A percentile compares a stretch with the other conserved stretches of the same genome.
phyloP scores from a whole-genome alignment of 2,113 vertebrate genomes.

The Neopipo cinnamomea region DNA sequence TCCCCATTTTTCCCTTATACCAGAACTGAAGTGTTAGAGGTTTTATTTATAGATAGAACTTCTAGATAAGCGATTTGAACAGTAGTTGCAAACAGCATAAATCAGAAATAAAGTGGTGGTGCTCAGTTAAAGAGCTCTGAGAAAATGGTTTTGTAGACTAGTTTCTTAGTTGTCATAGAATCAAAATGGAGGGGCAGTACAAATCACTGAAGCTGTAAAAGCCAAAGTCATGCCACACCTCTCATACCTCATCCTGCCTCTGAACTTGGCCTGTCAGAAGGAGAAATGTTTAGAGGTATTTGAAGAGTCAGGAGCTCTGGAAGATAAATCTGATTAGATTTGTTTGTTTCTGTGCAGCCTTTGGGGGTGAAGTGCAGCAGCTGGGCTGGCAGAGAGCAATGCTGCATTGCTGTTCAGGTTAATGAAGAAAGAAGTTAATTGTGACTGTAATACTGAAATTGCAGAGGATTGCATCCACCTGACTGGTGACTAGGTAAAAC shows the following conservation, averaged over 20 bases:
- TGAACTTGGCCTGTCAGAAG: not conserved
- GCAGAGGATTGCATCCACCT: not conserved
- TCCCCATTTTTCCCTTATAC: not conserved
- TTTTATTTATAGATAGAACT: not conserved
- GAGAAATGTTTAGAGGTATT: not conserved
- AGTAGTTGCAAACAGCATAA: not conserved
- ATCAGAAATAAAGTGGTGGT: not conserved
- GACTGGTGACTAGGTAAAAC: not conserved
- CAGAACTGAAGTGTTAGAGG: not conserved
- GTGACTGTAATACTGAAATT: not conserved
- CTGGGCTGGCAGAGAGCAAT: not conserved
- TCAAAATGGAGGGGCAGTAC: not conserved
- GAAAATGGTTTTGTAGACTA: not conserved
- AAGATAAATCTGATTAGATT: not conserved
- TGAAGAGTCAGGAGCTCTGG: not conserved
- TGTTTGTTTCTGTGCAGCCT: not conserved
- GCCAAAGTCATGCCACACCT: not conserved
- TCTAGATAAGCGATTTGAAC: not conserved
- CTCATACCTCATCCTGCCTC: not conserved
- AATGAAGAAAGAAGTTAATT: conserved; percentile 28
- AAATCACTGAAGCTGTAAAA: not conserved
- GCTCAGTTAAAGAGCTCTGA: not conserved
- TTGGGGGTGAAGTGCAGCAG: not conserved
- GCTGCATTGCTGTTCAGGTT: not conserved
- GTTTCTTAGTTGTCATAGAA: not conserved